Conservation (phyloP, 2,797 vertebrate genomes). For the Ptychadena robeensis region DNA sequence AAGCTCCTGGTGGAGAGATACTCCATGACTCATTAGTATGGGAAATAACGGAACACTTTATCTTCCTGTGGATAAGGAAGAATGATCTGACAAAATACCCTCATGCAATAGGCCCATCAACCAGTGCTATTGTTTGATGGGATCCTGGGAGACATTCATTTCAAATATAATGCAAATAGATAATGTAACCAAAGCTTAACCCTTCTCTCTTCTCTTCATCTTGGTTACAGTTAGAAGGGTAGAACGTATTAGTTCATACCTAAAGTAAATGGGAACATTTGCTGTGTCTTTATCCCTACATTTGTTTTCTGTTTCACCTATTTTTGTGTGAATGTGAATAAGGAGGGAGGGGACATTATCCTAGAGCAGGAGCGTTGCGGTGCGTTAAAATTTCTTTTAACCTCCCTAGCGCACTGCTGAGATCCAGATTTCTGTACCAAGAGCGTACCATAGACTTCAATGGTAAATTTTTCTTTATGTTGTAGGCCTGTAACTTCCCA, state of each 20-base stretch:
- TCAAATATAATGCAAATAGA: conserved; percentile 27
- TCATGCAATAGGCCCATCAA: neutral
- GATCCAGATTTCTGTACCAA: no score
- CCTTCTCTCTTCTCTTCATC: neutral
- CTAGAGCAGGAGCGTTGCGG: no score
- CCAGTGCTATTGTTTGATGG: neutral
- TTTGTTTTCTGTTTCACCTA: no score
- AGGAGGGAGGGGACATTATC: no score
- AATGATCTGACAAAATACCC: conserved; percentile 19
- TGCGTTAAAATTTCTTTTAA: no score
- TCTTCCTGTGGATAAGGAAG: conserved; percentile 2
- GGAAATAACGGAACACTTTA: neutral
- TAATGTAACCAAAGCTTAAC: neutral
- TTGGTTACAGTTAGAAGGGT: neutral
- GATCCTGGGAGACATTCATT: neutral
- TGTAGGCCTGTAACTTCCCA: no score
- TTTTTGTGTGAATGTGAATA: no score
- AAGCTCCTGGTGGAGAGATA: conserved; percentile 64
- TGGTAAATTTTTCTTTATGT: no score
- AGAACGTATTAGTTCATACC: neutral
- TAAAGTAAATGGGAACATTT: neutral
- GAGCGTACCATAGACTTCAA: no score
- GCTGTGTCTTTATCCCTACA: no score
- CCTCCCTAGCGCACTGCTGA: no score
- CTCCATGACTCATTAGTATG: conserved; percentile 48